Base-by-base conservation (phyloP, 2,797 vertebrate genomes). In the Centroberyx gerrardi region DNA sequence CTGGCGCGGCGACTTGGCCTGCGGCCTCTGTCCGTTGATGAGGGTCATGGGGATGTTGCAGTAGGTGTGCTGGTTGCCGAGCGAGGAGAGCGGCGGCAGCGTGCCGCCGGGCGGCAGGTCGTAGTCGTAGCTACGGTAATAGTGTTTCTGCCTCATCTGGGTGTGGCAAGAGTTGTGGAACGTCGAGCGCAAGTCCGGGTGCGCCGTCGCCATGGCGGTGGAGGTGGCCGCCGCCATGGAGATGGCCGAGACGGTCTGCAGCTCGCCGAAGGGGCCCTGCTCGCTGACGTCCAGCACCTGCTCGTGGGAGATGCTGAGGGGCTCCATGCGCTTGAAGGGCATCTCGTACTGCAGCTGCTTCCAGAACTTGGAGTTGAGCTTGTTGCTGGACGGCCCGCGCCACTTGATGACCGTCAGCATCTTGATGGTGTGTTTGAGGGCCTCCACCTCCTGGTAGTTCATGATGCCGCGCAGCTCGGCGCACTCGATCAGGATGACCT, bases 11-110 rank as follows among this genome's bases (percentile, higher is more conserved):
- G 93, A 95, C 96, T 98, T 98, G 95, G 95, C 95, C 93, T 96
- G 96, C 0, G 96, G 97, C 86, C 97, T 95, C 94, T 99, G 98
- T 74, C 98, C 98, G 0, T 99, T 99, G 94, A 99, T 96, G 84
- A 99, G 97, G 88, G 98, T 99, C 96, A 99, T 98, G 85, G 98
- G 98, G 96, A 99, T 99, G 97, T 99, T 99, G 96, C 98, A 99
- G 95, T 99, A 99, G 95, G 98, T 99, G 96, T 99, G 98, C 95
- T 99, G 98, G 96, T 95, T 97, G 91, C 97, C 97, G 90, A 97
- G 95, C 80, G 97, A 93, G 91, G 96, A 96, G 82, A 98, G 95
- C 0, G 97, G 91, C 0, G 97, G 98, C 90, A 99, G 96, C 58
- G 97, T 97, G 88, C 97, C 97, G 1, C 97, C 92, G 40, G 97